Conservation (phyloP, 2,113 vertebrate species). For the Pogona vitticeps region DNA sequence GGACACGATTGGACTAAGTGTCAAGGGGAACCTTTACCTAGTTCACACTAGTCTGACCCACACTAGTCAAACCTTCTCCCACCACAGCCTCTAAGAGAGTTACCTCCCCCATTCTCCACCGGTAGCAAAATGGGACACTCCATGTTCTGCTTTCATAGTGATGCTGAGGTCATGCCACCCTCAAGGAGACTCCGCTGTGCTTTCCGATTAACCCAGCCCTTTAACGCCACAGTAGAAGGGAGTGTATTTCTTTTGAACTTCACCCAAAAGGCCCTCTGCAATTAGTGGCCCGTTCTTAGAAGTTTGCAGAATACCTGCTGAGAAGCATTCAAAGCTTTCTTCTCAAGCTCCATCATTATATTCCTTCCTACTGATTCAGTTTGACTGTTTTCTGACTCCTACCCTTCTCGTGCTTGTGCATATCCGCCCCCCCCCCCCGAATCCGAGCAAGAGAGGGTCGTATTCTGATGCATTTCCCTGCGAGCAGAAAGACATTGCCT, state of each 20-base stretch:
- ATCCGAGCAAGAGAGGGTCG: not conserved
- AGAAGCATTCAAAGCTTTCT: slow-evolving; percentile 8
- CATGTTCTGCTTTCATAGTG: not conserved
- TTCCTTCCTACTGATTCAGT: not conserved
- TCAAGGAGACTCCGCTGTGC: not conserved
- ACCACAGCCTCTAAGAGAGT: too few species aligned
- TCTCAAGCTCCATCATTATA: not conserved
- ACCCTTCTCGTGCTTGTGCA: not conserved
- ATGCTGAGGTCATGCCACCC: not conserved
- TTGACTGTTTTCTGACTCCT: slow-evolving; percentile 25
- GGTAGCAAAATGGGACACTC: too few species aligned
- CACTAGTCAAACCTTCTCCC: too few species aligned
- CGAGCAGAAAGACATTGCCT: not conserved
- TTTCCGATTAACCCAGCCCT: too few species aligned
- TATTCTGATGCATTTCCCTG: not conserved
- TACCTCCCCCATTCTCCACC: too few species aligned
- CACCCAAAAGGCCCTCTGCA: not conserved
- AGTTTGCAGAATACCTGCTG: not conserved
- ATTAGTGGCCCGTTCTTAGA: not conserved
- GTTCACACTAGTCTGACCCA: too few species aligned
- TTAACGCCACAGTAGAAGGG: not conserved
- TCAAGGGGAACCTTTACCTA: too few species aligned
- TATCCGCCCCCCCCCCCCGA: not conserved
- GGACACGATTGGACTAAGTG: too few species aligned
- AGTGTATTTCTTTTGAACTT: not conserved